These are phyloP conservation scores for Margarornis squamiger DNA, from an alignment of 2,797 vertebrate species.

Conservation along the genomic window DNA sequence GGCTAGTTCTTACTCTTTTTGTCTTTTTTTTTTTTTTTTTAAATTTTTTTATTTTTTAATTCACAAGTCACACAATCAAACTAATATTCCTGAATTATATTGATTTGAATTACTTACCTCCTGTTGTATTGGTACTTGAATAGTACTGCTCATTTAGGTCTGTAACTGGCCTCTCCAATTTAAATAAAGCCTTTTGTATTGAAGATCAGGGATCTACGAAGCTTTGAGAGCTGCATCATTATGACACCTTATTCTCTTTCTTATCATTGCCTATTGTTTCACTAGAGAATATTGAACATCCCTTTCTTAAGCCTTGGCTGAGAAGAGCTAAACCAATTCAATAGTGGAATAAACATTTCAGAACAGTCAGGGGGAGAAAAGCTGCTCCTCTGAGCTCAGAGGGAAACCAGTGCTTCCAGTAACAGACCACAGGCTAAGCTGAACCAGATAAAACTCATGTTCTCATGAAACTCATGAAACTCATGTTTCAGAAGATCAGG, in stretches of 20 bases:
- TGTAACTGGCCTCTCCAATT: background rate
- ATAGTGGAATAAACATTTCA: background rate
- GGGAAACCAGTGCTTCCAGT: background rate
- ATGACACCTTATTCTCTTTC: background rate
- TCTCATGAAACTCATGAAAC: too few relatives aligned
- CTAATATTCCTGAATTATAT: background rate
- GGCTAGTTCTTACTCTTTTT: background rate
- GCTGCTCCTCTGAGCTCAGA: background rate
- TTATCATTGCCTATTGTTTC: background rate
- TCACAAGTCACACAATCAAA: background rate
- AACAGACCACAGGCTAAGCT: rapidly evolving
- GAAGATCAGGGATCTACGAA: background rate
- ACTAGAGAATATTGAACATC: background rate
- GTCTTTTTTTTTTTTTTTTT: background rate
- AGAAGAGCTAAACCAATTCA: background rate
- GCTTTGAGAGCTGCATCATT: background rate
- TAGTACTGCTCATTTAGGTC: background rate
- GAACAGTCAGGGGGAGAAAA: background rate
- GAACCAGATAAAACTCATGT: background rate
- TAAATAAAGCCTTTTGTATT: background rate
- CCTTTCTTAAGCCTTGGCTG: background rate
- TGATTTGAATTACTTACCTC: background rate
- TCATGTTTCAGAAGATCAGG: background rate
- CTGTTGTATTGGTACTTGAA: background rate
- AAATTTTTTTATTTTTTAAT: background rate